Conservation (phyloP, 2,888 invertebrate genomes). For the Lasioglossum calceatum region DNA sequence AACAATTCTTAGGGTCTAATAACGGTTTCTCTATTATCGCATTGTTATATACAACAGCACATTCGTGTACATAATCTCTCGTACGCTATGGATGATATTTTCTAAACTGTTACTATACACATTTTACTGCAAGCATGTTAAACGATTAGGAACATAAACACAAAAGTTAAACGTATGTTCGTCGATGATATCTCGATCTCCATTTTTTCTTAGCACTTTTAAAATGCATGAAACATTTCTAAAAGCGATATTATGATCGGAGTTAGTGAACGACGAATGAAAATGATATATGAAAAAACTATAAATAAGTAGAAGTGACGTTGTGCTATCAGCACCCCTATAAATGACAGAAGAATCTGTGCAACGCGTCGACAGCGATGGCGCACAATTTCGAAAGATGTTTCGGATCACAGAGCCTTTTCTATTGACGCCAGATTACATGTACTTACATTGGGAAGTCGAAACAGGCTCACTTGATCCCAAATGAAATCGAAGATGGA, state of each 20-base stretch:
- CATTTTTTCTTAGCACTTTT: not conserved
- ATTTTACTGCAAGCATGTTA: not conserved
- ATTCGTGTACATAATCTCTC: no score
- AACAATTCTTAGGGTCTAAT: not conserved
- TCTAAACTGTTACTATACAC: not conserved
- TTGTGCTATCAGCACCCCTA: not conserved
- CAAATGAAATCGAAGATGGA: slow-evolving; percentile 84
- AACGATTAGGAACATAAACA: not conserved
- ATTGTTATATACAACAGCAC: not conserved
- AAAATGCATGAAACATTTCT: slow-evolving; percentile 18
- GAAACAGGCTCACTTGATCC: slow-evolving; percentile 84
- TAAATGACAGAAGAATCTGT: slow-evolving; percentile 7
- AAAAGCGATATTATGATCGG: not conserved
- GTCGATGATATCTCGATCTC: not conserved
- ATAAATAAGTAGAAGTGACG: not conserved
- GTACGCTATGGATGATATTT: not conserved
- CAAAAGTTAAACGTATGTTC: not conserved
- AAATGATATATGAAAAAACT: not conserved
- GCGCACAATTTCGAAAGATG: slow-evolving; percentile 15
- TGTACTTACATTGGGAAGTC: slow-evolving; percentile 82
- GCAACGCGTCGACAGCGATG: slow-evolving; percentile 1
- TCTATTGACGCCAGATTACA: slow-evolving; percentile 50
- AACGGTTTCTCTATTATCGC: not conserved
- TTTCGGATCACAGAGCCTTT: slow-evolving; percentile 58
- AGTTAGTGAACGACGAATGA: not conserved